Percentiles rank a stretch among this genome's conserved stretches.
Evolutionary conservation across 1,140 invertebrate genomes (phyloP).

Genomic region (Leguminivora glycinivorella): DNA sequence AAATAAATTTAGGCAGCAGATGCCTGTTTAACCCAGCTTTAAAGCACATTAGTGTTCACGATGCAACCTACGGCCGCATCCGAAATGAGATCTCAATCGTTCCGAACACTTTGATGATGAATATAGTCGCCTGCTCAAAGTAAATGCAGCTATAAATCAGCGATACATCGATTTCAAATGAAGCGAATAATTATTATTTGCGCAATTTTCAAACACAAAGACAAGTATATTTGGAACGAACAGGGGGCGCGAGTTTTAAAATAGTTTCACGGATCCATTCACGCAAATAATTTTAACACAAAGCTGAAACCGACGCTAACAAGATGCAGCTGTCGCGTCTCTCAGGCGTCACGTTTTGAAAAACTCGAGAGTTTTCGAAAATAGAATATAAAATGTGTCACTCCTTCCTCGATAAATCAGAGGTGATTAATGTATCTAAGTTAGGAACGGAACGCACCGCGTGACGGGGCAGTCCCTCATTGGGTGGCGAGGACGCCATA

Average conservation of each 20-base stretch:
- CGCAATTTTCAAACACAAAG: constrained; percentile 53
- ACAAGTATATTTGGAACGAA: constrained; percentile 46
- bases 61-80: constrained; percentile 16
- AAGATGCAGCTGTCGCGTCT: constrained; percentile 74
- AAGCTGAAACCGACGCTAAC: constrained; percentile 68
- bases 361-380: constrained; percentile 75
- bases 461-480: constrained; percentile 74
- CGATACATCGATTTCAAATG: constrained; percentile 61
- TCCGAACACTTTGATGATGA: constrained; percentile 49
- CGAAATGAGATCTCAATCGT: constrained; percentile 19
- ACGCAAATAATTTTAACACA: constrained; percentile 73
- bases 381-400: constrained; percentile 78
- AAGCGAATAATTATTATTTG: constrained; percentile 56
- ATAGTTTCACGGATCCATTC: constrained; percentile 50
- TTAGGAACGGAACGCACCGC: constrained; percentile 63
- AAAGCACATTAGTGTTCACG: constrained; percentile 2
- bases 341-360: constrained; percentile 71
- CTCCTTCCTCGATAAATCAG: constrained; percentile 76
- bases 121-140: constrained; percentile 53
- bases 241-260: constrained; percentile 49
- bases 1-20: constrained; percentile 58
- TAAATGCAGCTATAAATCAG: constrained; percentile 66
- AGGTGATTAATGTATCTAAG: constrained; percentile 70
- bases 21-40: constrained; percentile 23
- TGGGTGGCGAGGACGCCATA: constrained; percentile 76